phyloP scores from a whole-genome alignment of 2,888 invertebrate species.

The Xanthia icteritia region DNA sequence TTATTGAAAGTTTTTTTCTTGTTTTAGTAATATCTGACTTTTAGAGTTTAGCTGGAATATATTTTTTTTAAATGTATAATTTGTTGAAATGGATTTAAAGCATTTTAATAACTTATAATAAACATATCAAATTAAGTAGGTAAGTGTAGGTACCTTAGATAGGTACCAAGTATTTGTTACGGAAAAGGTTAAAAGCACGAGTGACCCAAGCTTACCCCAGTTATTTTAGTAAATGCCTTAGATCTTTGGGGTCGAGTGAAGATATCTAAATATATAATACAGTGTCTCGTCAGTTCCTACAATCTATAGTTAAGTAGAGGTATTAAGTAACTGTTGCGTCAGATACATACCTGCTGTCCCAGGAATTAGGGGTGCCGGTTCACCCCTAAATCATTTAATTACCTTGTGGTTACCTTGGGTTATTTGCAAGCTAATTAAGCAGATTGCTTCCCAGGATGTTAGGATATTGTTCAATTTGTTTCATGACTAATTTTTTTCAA shows the following conservation, averaged over 20 bases:
- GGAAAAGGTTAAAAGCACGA: slow-evolving; percentile 27
- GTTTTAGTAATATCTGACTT: neutral
- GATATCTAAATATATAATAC: slow-evolving; percentile 21
- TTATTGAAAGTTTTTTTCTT: slow-evolving; percentile 26
- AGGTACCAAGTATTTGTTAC: slow-evolving; percentile 8
- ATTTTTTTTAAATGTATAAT: neutral
- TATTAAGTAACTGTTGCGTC: slow-evolving; percentile 41
- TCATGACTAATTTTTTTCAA: neutral
- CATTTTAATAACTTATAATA: slow-evolving; percentile 2
- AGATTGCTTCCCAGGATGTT: slow-evolving; percentile 8
- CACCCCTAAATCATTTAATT: slow-evolving; percentile 33
- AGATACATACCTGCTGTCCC: neutral
- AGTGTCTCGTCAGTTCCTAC: neutral
- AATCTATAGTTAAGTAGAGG: slow-evolving; percentile 8
- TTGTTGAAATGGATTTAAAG: neutral
- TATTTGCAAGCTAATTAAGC: slow-evolving; percentile 11
- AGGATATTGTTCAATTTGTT: slow-evolving; percentile 5
- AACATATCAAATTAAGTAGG: slow-evolving; percentile 6
- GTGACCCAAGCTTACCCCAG: slow-evolving; percentile 22
- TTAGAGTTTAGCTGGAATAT: neutral
- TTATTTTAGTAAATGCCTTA: slow-evolving; percentile 30
- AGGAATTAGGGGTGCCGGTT: slow-evolving; percentile 18
- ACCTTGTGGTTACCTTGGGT: slow-evolving; percentile 15
- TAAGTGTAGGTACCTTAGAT: neutral
- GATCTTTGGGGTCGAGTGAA: slow-evolving; percentile 24